Base-by-base conservation (phyloP, 1,140 invertebrate genomes). In the Bombus waltoni region DNA sequence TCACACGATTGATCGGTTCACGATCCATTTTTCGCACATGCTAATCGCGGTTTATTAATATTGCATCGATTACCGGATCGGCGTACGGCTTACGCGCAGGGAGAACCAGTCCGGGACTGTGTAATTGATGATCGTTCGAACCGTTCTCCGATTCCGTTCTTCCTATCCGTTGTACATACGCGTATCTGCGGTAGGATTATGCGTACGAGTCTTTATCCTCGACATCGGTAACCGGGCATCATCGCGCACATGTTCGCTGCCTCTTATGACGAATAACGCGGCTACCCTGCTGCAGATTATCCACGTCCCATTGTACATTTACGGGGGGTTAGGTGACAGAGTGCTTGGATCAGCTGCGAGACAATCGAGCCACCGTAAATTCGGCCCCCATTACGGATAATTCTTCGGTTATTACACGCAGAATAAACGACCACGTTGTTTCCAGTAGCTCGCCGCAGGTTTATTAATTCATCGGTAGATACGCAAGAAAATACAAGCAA, bases 1-100 rank as follows among this genome's bases (percentile, higher is more conserved):
- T 90, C 89, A 90, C 82, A 85, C 87, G 78, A 72, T 9, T 68
- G 89, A 87, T 89, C 88, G 85, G 74, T 53, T 65, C 44, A 32
- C 85, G 85, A 90, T 88, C 89, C 79, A 90, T 90, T 90, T 90
- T 90, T 90, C 88, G 82, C 89, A 88, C 88, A 90, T 90, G 88
- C 89, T 90, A 90, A 90, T 90, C 89, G 86, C 79, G 88, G 89
- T 90, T 90, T 90, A 90, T 90, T 90, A 90, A 90, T 90, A 90
- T 90, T 89, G 79, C 86, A 90, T 90, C 89, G 89, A 90, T 90
- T 90, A 90, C 65, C 77, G 62, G 53, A 25, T 13, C 79, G 78
- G 72, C 78, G 81, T 82, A 84, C 85, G 81, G 89, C 85, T 87
- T 90, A 84, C 38, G 78, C 70, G 78, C 35, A 32, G 47, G 71